Base-by-base conservation (phyloP, 2,113 vertebrate species). In the Amia ocellicauda region DNA sequence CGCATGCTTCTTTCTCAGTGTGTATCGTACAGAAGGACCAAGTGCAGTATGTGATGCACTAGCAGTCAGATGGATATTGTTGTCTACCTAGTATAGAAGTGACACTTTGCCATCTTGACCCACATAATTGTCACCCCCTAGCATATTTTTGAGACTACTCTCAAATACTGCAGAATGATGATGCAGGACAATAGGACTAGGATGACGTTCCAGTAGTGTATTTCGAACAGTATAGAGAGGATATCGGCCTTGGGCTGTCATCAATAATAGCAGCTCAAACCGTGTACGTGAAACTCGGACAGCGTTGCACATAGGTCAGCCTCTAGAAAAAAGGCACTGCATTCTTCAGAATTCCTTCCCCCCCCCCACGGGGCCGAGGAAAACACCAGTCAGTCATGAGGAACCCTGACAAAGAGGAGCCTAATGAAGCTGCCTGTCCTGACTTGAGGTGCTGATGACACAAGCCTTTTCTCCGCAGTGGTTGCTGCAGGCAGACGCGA, bases 31-130 rank as follows among this genome's bases (percentile, higher is more conserved):
- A 17, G 27, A 27, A 9, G 3, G 52, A 36, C 20, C 45, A 67
- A 54, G 27, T 26, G 27, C 57, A 24, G 54, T 59, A 56, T 56
- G 62, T 71, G 58, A 50, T 16, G 27, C 49, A 51, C 73, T 62
- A 69, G 60, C 71, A 62, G 64, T 60, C 63, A 45, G 23, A 13
- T 50, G 7, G 28, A 49, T 56, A 31, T 63, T 27, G n/a, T 22
- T 45, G 50, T 29, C 54, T 49, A 27, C 50, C 62, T 49, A 59
- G 19, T 20, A 40, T 47, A n/a, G n/a, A n/a, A n/a, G n/a, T n/a
- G n/a, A n/a, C 19, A 19, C 62, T 54, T 72, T 60, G 28, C 28
- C 52, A 36, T 64, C 75, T 74, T 24, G 63, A 77, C 69, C 60
- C 51, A n/a, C 55, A 63, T 45, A 69, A 71, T 51, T 58, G 27